Evolutionary conservation across 2,113 vertebrate genomes (phyloP).

Genomic region (Alligator mississippiensis): DNA sequence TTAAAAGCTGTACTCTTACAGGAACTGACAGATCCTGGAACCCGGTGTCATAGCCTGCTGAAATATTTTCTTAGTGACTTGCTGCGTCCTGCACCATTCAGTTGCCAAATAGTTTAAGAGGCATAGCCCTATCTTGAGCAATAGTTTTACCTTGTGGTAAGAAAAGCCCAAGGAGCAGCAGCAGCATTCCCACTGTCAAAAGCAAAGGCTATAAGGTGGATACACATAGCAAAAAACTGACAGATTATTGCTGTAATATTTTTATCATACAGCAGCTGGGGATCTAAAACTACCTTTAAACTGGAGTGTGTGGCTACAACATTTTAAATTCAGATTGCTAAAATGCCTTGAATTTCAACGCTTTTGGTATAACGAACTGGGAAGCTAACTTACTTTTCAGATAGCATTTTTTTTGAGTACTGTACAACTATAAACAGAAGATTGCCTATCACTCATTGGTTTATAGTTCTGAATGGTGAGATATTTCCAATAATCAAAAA

Average conservation of each 20-base stretch:
- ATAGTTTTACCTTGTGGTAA: too few species aligned
- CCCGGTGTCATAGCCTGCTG: too few species aligned
- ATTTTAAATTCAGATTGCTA: not conserved
- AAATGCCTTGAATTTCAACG: not conserved
- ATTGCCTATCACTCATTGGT: not conserved
- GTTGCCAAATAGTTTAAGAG: too few species aligned
- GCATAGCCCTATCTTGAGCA: too few species aligned
- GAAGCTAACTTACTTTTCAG: not conserved
- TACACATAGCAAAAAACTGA: not conserved
- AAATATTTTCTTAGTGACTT: too few species aligned
- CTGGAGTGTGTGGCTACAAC: not conserved
- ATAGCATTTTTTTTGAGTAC: not conserved
- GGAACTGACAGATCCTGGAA: too few species aligned
- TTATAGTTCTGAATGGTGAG: not conserved
- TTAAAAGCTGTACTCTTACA: too few species aligned
- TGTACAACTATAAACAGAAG: not conserved
- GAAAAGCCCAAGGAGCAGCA: too few species aligned
- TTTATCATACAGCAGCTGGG: not conserved
- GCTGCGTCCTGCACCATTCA: too few species aligned
- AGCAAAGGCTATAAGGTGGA: not conserved
- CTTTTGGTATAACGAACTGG: rapidly evolving
- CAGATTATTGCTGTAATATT: not conserved
- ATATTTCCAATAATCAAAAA: not conserved
- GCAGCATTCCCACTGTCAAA: not conserved
- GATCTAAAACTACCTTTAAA: not conserved